Conservation (phyloP, 2,888 invertebrate species). For the Amphipyra tragopoginis region DNA sequence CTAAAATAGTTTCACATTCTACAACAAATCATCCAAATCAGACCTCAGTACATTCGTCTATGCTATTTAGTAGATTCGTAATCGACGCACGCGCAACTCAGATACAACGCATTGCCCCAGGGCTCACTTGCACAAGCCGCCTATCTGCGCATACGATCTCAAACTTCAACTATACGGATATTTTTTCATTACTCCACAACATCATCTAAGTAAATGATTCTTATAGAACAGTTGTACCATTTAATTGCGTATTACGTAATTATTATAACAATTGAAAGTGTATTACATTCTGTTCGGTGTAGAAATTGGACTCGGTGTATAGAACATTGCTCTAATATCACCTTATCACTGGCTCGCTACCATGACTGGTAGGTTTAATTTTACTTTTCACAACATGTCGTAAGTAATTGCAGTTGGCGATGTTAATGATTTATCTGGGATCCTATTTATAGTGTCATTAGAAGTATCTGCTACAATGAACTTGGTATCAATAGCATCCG, state of each 20-base stretch:
- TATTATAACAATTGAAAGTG: conserved; percentile 74
- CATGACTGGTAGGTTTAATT: conserved; percentile 22
- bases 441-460: background rate
- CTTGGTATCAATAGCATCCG: no score
- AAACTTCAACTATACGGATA: conserved; percentile 55
- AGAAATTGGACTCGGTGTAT: no score
- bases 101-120: conserved; percentile 70
- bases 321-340: conserved; percentile 38
- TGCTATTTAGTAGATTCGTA: conserved; percentile 69
- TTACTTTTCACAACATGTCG: conserved; percentile 12
- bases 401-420: background rate
- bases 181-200: conserved; percentile 72
- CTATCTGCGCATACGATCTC: conserved; percentile 76
- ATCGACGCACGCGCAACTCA: conserved; percentile 68
- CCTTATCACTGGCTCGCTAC: conserved; percentile 16
- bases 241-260: conserved; percentile 81
- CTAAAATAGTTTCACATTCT: conserved; percentile 38
- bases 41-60: conserved; percentile 46
- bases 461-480: no score
- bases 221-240: conserved; percentile 75
- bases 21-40: conserved; percentile 61
- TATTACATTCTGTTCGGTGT: conserved; percentile 53
- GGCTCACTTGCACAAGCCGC: conserved; percentile 72
- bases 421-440: background rate
- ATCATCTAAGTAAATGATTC: conserved; percentile 79